Evolutionary conservation across 1,140 invertebrate genomes (phyloP).

Genomic region (Drosophila tristis): DNA sequence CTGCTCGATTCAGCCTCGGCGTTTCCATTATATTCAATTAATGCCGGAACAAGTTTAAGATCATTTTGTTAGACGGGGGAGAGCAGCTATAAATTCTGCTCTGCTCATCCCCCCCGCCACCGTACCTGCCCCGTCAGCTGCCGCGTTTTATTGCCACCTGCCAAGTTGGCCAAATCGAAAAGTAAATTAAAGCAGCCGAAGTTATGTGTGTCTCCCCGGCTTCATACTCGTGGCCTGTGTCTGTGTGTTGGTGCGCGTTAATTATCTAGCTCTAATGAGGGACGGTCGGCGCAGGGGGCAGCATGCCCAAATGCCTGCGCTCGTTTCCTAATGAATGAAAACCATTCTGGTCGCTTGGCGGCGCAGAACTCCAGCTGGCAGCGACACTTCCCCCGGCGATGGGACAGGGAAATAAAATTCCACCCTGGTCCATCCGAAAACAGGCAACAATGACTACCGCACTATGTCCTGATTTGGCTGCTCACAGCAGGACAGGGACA

Average conservation of each 20-base stretch:
- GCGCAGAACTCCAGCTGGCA: conserved; percentile 62
- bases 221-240: background rate
- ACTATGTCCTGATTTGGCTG: conserved; percentile 73
- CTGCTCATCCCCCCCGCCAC: background rate
- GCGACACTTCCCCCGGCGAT: conserved; percentile 9
- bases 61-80: conserved; percentile 41
- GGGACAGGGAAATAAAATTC: conserved; percentile 45
- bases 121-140: conserved; percentile 8
- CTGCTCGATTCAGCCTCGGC: conserved; percentile 17
- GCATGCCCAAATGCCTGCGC: conserved; percentile 13
- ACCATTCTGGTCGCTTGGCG: conserved; percentile 44
- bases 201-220: conserved; percentile 24
- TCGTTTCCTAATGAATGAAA: conserved; percentile 71
- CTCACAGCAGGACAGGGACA: conserved; percentile 24
- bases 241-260: conserved; percentile 49
- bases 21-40: conserved; percentile 72
- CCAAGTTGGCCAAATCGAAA: conserved; percentile 49
- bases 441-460: conserved; percentile 63
- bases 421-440: conserved; percentile 31
- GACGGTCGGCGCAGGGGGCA: conserved; percentile 6
- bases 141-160: conserved; percentile 41
- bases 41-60: conserved; percentile 52
- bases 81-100: conserved; percentile 55
- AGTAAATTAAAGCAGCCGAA: conserved; percentile 58
- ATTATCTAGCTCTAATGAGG: conserved; percentile 72